Evolutionary conservation across 2,113 vertebrate genomes (phyloP).

Genomic region (Bufo bufo): DNA sequence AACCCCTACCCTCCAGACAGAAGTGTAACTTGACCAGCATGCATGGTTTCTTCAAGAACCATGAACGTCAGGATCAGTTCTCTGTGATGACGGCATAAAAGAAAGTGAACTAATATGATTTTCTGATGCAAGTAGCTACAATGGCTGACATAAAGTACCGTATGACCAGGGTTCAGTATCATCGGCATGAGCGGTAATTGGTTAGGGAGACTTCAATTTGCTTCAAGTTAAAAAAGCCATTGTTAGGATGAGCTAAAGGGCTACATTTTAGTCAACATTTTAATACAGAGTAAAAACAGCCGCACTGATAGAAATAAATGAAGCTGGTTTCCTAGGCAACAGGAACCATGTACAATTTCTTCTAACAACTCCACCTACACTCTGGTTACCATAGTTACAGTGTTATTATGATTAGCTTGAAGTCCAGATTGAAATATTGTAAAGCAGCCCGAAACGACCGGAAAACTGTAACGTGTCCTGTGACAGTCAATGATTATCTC

Average conservation of each 20-base stretch:
- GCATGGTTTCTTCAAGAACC: too few relatives aligned
- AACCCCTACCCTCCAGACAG: too few relatives aligned
- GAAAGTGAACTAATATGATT: too few relatives aligned
- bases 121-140: background rate
- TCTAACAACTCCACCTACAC: constrained; percentile 65
- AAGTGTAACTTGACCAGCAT: too few relatives aligned
- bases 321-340: constrained; percentile 72
- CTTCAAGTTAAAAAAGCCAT: background rate
- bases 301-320: constrained; percentile 38
- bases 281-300: constrained; percentile 56
- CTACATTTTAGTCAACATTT: constrained; percentile 60
- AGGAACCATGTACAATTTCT: constrained; percentile 61
- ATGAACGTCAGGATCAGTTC: too few relatives aligned
- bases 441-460: background rate
- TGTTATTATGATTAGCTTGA: constrained; percentile 61
- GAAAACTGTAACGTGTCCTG: background rate
- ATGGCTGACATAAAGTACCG: background rate
- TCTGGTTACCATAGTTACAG: constrained; percentile 72
- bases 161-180: background rate
- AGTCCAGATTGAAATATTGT: constrained; percentile 56
- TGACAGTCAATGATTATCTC: constrained; percentile 4
- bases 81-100: too few relatives aligned
- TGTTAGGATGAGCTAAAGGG: constrained; percentile 56
- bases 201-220: background rate
- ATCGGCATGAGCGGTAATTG: background rate